phyloP scores from a whole-genome alignment of 1,140 invertebrate species.

The Venturia canescens region DNA sequence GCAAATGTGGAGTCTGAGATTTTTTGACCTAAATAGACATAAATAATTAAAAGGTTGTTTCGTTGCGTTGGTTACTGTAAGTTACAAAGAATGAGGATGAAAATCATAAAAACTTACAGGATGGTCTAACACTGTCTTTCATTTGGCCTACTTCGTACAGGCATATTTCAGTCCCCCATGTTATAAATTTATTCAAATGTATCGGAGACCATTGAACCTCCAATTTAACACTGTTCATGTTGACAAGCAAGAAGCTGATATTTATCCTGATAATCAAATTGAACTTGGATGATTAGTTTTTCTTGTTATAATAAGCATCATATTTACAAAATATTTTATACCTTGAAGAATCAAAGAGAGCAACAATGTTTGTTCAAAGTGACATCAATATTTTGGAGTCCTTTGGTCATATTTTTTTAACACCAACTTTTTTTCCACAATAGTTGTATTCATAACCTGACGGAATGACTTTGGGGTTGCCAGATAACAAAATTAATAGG shows the following conservation, averaged over 20 bases:
- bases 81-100: slow-evolving; percentile 31
- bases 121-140: slow-evolving; percentile 78
- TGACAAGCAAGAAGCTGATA: slow-evolving; percentile 12
- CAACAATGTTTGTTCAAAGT: no score
- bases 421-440: background rate
- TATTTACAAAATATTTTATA: no score
- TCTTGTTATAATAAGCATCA: no score
- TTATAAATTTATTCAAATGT: slow-evolving; percentile 87
- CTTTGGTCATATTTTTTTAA: no score
- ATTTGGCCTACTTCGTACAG: slow-evolving; percentile 86
- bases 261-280: no score
- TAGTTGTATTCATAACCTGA: background rate
- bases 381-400: no score
- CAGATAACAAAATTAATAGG: no score
- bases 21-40: slow-evolving; percentile 78
- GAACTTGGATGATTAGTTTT: background rate
- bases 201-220: slow-evolving; percentile 90
- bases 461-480: background rate
- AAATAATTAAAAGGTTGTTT: slow-evolving; percentile 51
- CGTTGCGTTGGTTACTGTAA: background rate
- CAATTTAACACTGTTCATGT: slow-evolving; percentile 79
- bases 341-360: no score
- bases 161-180: slow-evolving; percentile 91
- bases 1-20: slow-evolving; percentile 83
- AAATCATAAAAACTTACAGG: slow-evolving; percentile 75